Percentiles rank a stretch among this genome's conserved stretches.
Evolutionary conservation across 2,888 invertebrate genomes (phyloP).

Genomic region (Drosophila atroscutellata): DNA sequence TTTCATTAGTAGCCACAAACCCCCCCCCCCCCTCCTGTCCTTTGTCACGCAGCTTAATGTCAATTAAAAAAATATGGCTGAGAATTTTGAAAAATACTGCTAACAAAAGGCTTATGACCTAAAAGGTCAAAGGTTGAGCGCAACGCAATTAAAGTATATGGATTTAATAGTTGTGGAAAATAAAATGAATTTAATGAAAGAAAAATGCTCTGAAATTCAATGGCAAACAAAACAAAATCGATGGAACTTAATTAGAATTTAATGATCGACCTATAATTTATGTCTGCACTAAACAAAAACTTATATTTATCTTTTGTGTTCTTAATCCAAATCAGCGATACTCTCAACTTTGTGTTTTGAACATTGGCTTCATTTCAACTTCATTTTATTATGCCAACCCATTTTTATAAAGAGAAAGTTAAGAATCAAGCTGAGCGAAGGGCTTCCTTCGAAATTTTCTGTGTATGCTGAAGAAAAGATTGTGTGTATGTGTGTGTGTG

Average conservation of each 20-base stretch:
- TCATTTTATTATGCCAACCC: background rate
- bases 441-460: background rate
- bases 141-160: conserved; percentile 1
- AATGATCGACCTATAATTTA: conserved; percentile 5
- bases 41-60: conserved; percentile 27
- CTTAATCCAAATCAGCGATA: background rate
- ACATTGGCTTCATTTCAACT: background rate
- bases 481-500: background rate
- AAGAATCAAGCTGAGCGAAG: conserved; percentile 5
- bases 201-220: conserved; percentile 9
- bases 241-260: conserved; percentile 44
- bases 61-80: conserved; percentile 43
- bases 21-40: too few relatives aligned
- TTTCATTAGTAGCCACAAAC: background rate
- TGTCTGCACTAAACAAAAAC: background rate
- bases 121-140: conserved; percentile 45
- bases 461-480: background rate
- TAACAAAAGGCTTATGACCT: background rate
- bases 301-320: background rate
- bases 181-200: conserved; percentile 35
- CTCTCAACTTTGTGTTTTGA: background rate
- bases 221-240: conserved; percentile 14
- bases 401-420: conserved; percentile 12
- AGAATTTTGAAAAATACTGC: conserved; percentile 1
- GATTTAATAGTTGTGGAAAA: conserved; percentile 16